These are phyloP conservation scores for Halictus ligatus DNA, from an alignment of 2,888 invertebrate species.

Conservation along the genomic window DNA sequence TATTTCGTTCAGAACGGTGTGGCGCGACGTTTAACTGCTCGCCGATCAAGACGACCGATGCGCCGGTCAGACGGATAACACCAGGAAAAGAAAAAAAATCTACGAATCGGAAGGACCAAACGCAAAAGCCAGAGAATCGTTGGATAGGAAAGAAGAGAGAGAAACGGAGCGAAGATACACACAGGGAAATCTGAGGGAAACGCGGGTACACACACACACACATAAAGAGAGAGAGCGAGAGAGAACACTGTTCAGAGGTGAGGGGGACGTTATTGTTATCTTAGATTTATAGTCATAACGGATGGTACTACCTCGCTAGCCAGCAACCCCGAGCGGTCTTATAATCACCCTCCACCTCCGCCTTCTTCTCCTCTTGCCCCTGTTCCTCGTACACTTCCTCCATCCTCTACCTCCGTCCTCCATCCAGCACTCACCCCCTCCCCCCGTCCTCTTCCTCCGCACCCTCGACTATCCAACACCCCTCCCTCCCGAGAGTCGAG, in stretches of 20 bases:
- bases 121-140: slow-evolving; percentile 36
- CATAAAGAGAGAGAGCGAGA: slow-evolving; percentile 50
- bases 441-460: slow-evolving; percentile 62
- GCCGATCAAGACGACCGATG: not conserved
- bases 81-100: slow-evolving; percentile 29
- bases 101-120: slow-evolving; percentile 42
- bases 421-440: slow-evolving; percentile 77
- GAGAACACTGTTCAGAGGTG: slow-evolving; percentile 71
- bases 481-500: slow-evolving; percentile 66
- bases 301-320: slow-evolving; percentile 84
- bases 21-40: not conserved
- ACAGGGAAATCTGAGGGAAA: slow-evolving; percentile 39
- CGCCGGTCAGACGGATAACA: slow-evolving; percentile 27
- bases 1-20: not conserved
- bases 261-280: slow-evolving; percentile 84
- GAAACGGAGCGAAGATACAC: slow-evolving; percentile 37
- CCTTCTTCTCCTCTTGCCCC: slow-evolving; percentile 63
- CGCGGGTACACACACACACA: slow-evolving; percentile 36
- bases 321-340: slow-evolving; percentile 84
- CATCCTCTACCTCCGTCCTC: slow-evolving; percentile 38
- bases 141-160: slow-evolving; percentile 43
- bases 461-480: slow-evolving; percentile 72
- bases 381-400: slow-evolving; percentile 60
- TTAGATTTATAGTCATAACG: slow-evolving; percentile 85
- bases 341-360: slow-evolving; percentile 83